These are phyloP conservation scores for Mactra quadrangularis DNA, from an alignment of 1,140 invertebrate genomes.

Conservation along the genomic window DNA sequence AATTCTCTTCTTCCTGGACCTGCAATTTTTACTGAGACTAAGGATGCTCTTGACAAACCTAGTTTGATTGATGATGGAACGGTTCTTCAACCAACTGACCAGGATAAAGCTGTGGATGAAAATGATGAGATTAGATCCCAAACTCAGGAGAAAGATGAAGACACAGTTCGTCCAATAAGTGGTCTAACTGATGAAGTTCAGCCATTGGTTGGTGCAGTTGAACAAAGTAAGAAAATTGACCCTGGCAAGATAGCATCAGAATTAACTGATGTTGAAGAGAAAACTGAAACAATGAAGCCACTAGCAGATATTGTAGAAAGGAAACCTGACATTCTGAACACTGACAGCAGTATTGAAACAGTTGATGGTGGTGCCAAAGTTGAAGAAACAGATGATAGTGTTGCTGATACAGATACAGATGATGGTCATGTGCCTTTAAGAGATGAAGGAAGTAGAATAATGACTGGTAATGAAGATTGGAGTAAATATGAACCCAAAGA, in stretches of 20 bases:
- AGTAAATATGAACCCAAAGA: neutral
- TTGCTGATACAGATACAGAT: neutral
- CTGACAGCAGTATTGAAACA: neutral
- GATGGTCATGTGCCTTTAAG: neutral
- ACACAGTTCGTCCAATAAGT: neutral
- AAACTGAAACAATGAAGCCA: neutral
- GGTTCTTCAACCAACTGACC: neutral
- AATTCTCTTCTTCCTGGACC: neutral
- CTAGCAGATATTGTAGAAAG: neutral
- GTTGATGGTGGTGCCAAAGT: neutral
- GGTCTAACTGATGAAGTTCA: neutral
- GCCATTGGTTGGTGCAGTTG: neutral
- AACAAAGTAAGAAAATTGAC: neutral
- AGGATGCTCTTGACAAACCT: neutral
- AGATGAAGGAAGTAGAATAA: neutral
- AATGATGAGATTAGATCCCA: neutral
- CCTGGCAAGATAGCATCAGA: neutral
- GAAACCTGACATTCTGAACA: neutral
- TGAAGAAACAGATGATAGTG: neutral
- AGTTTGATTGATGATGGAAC: neutral
- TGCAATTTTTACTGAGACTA: neutral
- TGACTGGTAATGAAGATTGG: neutral
- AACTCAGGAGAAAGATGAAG: neutral
- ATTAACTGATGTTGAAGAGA: neutral
- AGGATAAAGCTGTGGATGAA: neutral